Evolutionary conservation across 2,888 invertebrate genomes (phyloP).

Genomic region (Pheosia tremula): DNA sequence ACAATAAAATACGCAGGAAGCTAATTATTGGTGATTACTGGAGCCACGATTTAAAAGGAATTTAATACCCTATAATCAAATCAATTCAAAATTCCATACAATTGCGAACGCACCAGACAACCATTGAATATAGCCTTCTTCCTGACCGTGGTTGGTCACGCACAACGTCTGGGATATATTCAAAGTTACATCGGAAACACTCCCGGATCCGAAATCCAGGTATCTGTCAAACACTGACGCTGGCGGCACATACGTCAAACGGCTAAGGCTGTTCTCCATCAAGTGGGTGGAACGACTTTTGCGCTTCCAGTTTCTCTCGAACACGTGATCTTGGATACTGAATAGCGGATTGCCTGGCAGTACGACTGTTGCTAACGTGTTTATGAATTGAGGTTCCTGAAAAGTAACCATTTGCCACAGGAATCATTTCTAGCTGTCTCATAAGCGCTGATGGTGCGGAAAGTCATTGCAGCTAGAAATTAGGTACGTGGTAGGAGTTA

Average conservation of each 20-base stretch:
- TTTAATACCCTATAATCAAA: neutral
- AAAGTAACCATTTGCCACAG: slow-evolving; percentile 17
- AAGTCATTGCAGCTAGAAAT: too few relatives aligned
- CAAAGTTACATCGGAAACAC: slow-evolving; percentile 59
- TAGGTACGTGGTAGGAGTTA: too few relatives aligned
- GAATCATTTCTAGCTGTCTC: neutral
- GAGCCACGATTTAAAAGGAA: too few relatives aligned
- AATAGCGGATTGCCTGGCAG: slow-evolving; percentile 62
- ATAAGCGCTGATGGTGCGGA: neutral
- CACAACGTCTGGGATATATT: slow-evolving; percentile 77
- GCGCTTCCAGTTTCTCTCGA: slow-evolving; percentile 60
- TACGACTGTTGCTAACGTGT: slow-evolving; percentile 62
- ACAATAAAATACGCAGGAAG: too few relatives aligned
- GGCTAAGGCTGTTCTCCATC: slow-evolving; percentile 75
- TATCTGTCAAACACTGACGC: slow-evolving; percentile 74
- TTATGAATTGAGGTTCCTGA: slow-evolving; percentile 71
- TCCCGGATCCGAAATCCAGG: slow-evolving; percentile 73
- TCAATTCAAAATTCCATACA: neutral
- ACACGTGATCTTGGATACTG: slow-evolving; percentile 61
- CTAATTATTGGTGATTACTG: too few relatives aligned
- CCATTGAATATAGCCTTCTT: slow-evolving; percentile 75
- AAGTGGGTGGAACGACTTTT: slow-evolving; percentile 62
- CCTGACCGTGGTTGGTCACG: slow-evolving; percentile 73
- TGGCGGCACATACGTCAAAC: slow-evolving; percentile 63
- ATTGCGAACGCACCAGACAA: slow-evolving; percentile 58